A percentile compares a stretch with the other conserved stretches of the same genome.
These are phyloP conservation scores for Sarcophaga peregrina DNA, from an alignment of 1,140 invertebrate species.

Conservation along the genomic window DNA sequence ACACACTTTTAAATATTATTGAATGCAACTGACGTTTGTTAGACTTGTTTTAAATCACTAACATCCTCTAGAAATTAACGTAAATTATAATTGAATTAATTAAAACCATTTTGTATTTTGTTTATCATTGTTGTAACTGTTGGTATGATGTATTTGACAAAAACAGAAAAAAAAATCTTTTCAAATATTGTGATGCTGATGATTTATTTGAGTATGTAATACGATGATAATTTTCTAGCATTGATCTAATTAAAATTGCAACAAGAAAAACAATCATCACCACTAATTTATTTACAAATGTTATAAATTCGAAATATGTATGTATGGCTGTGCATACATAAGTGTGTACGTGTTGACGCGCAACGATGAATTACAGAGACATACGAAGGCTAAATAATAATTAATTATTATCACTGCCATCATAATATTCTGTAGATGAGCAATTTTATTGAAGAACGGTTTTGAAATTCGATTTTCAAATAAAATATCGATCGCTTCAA, in stretches of 20 bases:
- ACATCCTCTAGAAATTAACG: slow-evolving; percentile 39
- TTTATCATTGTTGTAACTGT: background rate
- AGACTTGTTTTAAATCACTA: slow-evolving; percentile 26
- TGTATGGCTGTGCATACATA: background rate
- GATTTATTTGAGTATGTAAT: slow-evolving; percentile 18
- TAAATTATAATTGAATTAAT: slow-evolving; percentile 32
- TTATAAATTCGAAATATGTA: slow-evolving; percentile 33
- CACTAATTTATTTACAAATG: slow-evolving; percentile 28
- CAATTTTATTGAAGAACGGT: too few relatives aligned
- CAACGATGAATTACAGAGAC: background rate
- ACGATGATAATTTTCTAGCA: slow-evolving; percentile 17
- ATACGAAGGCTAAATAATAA: background rate
- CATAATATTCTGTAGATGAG: too few relatives aligned
- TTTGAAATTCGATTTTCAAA: too few relatives aligned
- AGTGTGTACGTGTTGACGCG: background rate
- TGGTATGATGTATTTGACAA: background rate
- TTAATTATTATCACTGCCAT: background rate
- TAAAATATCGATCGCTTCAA: too few relatives aligned
- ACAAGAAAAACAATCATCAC: background rate
- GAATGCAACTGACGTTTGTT: slow-evolving; percentile 8
- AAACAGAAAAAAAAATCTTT: background rate
- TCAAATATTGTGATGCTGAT: background rate
- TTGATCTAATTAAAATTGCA: slow-evolving; percentile 38
- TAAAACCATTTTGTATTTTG: slow-evolving; percentile 19
- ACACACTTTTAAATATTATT: background rate